A percentile compares a stretch with the other conserved stretches of the same genome.
Conservation (phyloP, 30 jellyfish, hydroid and myxozoan genomes). For the Aurelia aurita region DNA sequence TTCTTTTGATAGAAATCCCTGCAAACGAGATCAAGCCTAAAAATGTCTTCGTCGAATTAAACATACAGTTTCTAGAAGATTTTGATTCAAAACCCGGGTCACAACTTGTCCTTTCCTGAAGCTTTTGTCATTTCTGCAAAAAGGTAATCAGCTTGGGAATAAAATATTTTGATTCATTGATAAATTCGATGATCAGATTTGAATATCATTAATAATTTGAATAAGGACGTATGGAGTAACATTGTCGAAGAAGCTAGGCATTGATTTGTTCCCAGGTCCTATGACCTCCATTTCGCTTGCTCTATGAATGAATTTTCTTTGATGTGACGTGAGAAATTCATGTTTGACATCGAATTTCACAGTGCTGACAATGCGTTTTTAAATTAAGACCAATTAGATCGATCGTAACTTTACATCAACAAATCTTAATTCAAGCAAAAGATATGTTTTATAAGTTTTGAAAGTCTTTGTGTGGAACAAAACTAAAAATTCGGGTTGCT, state of each 20-base stretch:
- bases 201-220: constrained; percentile 53
- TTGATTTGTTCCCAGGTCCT: constrained; percentile 47
- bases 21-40: constrained; percentile 54
- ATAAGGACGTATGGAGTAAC: constrained; percentile 26
- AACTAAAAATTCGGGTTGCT: too few species aligned
- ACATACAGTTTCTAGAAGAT: constrained; percentile 29
- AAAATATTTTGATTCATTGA: constrained; percentile 43
- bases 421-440: too few species aligned
- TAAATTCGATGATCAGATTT: constrained; percentile 54
- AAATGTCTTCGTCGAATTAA: constrained; percentile 20
- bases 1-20: constrained; percentile 47
- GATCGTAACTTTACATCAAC: too few species aligned
- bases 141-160: constrained; percentile 57
- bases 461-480: too few species aligned
- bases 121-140: constrained; percentile 44
- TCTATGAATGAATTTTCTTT: too few species aligned
- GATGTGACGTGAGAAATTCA: too few species aligned
- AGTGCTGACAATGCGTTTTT: too few species aligned
- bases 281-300: constrained; percentile 20
- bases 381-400: too few species aligned
- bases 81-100: constrained; percentile 44
- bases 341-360: too few species aligned
- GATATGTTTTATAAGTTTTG: too few species aligned
- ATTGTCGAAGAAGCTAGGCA: constrained; percentile 27
- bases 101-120: constrained; percentile 43